Percentiles rank a stretch among this genome's conserved stretches.
Conservation (phyloP, 2,888 invertebrate genomes). For the Minunthozetes semirufus region DNA sequence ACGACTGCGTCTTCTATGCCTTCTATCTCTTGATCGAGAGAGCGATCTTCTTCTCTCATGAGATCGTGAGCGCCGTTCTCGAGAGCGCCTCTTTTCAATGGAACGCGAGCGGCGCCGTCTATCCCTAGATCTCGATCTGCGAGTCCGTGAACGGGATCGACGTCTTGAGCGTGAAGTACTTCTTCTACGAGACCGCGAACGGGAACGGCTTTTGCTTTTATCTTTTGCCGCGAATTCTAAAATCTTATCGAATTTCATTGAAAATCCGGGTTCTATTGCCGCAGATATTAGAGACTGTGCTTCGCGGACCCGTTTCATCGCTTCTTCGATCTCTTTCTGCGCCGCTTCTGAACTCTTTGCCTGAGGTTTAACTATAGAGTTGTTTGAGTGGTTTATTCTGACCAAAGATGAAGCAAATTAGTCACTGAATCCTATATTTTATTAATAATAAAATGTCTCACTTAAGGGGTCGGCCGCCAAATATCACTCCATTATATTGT, state of each 20-base stretch:
- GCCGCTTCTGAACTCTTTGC: slow-evolving; percentile 89
- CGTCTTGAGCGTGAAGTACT: slow-evolving; percentile 50
- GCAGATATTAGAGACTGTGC: slow-evolving; percentile 90
- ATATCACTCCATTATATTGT: slow-evolving; percentile 64
- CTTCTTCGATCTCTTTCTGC: slow-evolving; percentile 90
- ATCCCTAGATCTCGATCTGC: slow-evolving; percentile 38
- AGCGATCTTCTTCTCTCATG: slow-evolving; percentile 30
- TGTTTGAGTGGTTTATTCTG: slow-evolving; percentile 76
- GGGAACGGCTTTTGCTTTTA: not conserved
- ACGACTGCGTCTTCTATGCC: slow-evolving; percentile 34
- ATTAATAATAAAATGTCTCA: not conserved
- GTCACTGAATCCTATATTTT: no score
- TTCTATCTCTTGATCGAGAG: slow-evolving; percentile 35
- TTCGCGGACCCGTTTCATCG: slow-evolving; percentile 84
- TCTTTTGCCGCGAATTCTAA: slow-evolving; percentile 6
- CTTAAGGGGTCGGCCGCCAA: slow-evolving; percentile 62
- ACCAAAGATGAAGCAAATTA: no score
- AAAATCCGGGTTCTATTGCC: slow-evolving; percentile 66
- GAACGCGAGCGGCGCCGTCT: slow-evolving; percentile 51
- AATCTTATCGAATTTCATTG: slow-evolving; percentile 19
- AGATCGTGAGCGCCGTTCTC: slow-evolving; percentile 34
- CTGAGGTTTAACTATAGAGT: slow-evolving; percentile 77
- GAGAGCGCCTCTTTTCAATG: slow-evolving; percentile 41
- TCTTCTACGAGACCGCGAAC: slow-evolving; percentile 21
- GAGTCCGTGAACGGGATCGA: slow-evolving; percentile 44